A percentile compares a stretch with the other conserved stretches of the same genome.
Conservation (phyloP, 2,888 invertebrate genomes). For the Conomelus anceps region DNA sequence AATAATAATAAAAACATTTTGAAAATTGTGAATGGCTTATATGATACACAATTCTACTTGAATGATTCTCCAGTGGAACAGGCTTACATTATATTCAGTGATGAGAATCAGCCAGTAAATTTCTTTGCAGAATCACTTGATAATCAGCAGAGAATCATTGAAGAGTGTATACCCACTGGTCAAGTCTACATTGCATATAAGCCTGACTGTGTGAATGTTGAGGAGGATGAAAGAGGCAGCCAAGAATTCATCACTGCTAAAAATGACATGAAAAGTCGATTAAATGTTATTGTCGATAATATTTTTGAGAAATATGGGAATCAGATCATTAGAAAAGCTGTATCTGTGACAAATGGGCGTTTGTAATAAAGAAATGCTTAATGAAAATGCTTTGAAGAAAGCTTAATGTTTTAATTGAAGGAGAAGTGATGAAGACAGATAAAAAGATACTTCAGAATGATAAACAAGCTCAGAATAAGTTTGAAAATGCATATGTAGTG, state of each 20-base stretch:
- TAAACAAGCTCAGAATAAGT: too few species aligned
- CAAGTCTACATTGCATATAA: neutral
- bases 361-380: too few species aligned
- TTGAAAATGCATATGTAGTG: too few species aligned
- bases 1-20: neutral
- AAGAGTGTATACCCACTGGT: neutral
- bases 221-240: neutral
- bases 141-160: neutral
- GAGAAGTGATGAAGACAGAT: too few species aligned
- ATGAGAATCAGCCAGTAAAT: neutral
- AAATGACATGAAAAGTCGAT: neutral
- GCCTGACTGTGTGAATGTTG: neutral
- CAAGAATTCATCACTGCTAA: neutral
- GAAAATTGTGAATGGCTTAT: neutral
- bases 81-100: neutral
- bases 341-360: neutral
- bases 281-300: neutral
- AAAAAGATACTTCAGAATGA: too few species aligned
- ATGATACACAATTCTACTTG: neutral
- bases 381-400: too few species aligned
- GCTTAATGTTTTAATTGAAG: too few species aligned
- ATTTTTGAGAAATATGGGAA: neutral
- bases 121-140: neutral
- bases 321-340: neutral
- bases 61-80: neutral